phyloP scores from a whole-genome alignment of 2,888 invertebrate species.

The Harmothoe impar region DNA sequence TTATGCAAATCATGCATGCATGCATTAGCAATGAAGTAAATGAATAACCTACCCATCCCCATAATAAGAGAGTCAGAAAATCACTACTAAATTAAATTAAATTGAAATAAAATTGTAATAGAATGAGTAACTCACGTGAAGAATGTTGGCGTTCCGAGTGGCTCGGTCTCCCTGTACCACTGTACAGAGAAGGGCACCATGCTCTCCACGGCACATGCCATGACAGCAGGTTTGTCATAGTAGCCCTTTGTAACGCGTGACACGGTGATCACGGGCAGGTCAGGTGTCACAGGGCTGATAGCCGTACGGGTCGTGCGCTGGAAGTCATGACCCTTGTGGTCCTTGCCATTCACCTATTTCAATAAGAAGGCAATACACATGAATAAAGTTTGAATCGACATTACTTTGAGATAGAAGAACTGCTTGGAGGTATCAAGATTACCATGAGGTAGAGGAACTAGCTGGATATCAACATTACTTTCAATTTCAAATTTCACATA shows the following conservation, averaged over 20 bases:
- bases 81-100: no score
- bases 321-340: constrained; percentile 86
- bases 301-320: constrained; percentile 88
- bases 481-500: no score
- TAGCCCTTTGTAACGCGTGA: constrained; percentile 82
- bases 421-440: constrained; percentile 87
- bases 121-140: constrained; percentile 78
- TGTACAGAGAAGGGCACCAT: constrained; percentile 86
- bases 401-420: constrained; percentile 88
- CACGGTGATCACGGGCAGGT: constrained; percentile 86
- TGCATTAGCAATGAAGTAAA: no score
- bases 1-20: no score
- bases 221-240: constrained; percentile 84
- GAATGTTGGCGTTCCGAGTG: constrained; percentile 83
- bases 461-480: no score
- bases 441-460: constrained; percentile 88
- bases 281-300: constrained; percentile 86
- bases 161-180: constrained; percentile 85
- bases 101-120: no score
- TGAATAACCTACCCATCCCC: no score
- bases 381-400: background rate
- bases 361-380: background rate
- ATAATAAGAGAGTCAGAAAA: no score
- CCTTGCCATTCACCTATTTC: constrained; percentile 87
- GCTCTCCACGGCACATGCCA: constrained; percentile 87